phyloP scores from a whole-genome alignment of 92 coral and sea anemone species.

The Epizoanthus illoricatus region DNA sequence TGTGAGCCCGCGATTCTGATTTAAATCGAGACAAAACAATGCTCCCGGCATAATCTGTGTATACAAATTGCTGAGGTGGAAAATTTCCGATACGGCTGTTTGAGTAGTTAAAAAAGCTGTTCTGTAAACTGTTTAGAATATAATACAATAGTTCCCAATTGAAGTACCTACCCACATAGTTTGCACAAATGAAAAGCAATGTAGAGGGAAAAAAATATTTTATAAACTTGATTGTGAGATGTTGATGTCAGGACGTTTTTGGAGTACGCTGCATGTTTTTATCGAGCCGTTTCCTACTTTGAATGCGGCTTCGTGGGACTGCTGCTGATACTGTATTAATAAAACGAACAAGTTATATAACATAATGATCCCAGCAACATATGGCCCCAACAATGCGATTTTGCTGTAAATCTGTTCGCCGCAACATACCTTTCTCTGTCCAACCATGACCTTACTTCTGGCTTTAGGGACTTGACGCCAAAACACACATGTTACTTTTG shows the following conservation, averaged over 20 bases:
- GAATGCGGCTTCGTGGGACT: constrained; percentile 4
- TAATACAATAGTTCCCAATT: neutral
- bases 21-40: neutral
- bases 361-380: neutral
- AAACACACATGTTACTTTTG: neutral
- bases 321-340: neutral
- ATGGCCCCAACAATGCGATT: neutral
- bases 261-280: neutral
- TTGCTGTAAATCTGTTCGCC: neutral
- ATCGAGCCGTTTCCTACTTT: neutral
- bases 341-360: neutral
- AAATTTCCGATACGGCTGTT: neutral
- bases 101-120: neutral
- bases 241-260: constrained; percentile 1
- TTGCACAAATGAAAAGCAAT: neutral
- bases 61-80: neutral
- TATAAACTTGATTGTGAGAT: neutral
- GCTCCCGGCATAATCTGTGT: neutral
- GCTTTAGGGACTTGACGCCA: too few species aligned
- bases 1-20: constrained; percentile 15
- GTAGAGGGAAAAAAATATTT: neutral
- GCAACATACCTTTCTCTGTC: neutral
- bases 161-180: neutral
- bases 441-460: neutral
- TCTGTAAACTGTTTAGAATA: constrained; percentile 5